A percentile compares a stretch with the other conserved stretches of the same genome.
Conservation (phyloP, 2,888 invertebrate genomes). For the Melinaea marsaeus region DNA sequence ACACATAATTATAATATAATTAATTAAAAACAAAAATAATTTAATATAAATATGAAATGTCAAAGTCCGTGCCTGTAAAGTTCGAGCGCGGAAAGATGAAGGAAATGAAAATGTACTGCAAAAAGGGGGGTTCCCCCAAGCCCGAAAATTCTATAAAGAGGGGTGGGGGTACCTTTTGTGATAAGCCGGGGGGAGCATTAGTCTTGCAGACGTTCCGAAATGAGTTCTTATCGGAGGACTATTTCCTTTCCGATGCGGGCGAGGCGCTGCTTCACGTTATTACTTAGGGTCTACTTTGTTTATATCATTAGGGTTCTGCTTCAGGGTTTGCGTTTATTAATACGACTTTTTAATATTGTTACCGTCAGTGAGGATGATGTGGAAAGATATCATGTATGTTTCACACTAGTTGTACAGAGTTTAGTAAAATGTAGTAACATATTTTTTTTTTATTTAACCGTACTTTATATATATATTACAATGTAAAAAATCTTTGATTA, state of each 20-base stretch:
- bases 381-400: too few species aligned
- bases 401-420: too few species aligned
- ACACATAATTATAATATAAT: background rate
- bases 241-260: constrained; percentile 58
- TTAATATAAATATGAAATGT: constrained; percentile 7
- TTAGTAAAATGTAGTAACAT: too few species aligned
- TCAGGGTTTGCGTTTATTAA: too few species aligned
- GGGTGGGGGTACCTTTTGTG: constrained; percentile 72
- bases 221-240: constrained; percentile 69
- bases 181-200: constrained; percentile 69
- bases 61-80: constrained; percentile 50
- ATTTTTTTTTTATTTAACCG: too few species aligned
- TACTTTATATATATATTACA: too few species aligned
- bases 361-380: too few species aligned
- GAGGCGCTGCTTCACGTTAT: constrained; percentile 10
- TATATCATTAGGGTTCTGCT: too few species aligned
- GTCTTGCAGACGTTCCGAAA: constrained; percentile 64
- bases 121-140: constrained; percentile 65
- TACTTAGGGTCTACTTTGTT: background rate
- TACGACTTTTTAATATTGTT: too few species aligned
- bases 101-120: constrained; percentile 78
- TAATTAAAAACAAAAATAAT: background rate
- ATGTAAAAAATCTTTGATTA: too few species aligned
- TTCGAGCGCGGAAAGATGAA: constrained; percentile 76
- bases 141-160: constrained; percentile 76